A percentile compares a stretch with the other conserved stretches of the same genome.
These are phyloP conservation scores for Andinoacara biseriatus DNA, from an alignment of 2,113 vertebrate species.

Conservation along the genomic window DNA sequence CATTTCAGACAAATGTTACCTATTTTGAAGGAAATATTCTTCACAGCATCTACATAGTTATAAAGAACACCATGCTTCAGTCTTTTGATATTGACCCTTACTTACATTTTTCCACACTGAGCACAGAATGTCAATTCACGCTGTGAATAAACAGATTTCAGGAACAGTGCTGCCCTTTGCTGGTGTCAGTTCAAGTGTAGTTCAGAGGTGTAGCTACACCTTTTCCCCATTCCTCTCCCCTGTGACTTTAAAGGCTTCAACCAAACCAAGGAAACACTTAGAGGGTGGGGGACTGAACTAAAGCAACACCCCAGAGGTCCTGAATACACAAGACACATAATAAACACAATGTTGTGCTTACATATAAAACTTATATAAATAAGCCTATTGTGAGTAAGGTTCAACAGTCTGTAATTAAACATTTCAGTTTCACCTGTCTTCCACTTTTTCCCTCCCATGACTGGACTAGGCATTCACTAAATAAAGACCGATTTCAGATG, in stretches of 20 bases:
- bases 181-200: constrained; percentile 42
- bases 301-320: constrained; percentile 44
- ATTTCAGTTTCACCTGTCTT: constrained; percentile 13
- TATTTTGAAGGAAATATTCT: not conserved
- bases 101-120: constrained; percentile 44
- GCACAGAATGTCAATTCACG: constrained; percentile 70
- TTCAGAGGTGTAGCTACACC: constrained; percentile 60
- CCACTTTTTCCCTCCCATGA: constrained; percentile 2
- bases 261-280: constrained; percentile 68
- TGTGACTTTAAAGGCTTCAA: constrained; percentile 63
- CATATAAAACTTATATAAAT: constrained; percentile 28
- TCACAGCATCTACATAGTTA: not conserved
- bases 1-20: not conserved
- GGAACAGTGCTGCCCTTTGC: constrained; percentile 49
- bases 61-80: not conserved
- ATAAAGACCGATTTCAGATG: constrained; percentile 22
- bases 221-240: constrained; percentile 57
- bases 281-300: constrained; percentile 58
- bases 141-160: constrained; percentile 56
- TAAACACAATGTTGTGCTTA: constrained; percentile 32
- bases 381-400: not conserved
- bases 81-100: not conserved
- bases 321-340: constrained; percentile 54
- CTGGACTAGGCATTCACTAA: constrained; percentile 13
- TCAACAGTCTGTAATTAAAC: constrained; percentile 21